Evolutionary conservation across 2,113 vertebrate genomes (phyloP).

Genomic region (Callospermophilus lateralis): DNA sequence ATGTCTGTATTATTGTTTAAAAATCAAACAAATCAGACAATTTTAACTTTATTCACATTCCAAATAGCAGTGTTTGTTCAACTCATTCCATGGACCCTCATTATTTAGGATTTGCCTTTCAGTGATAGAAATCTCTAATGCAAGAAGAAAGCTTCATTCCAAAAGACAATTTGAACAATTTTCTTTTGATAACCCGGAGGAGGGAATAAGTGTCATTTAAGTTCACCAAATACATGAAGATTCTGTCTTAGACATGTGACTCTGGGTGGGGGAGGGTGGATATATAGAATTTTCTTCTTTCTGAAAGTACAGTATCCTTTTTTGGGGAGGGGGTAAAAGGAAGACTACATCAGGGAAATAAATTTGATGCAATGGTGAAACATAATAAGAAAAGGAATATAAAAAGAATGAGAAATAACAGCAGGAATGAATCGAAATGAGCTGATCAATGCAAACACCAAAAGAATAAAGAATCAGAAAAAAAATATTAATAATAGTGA

Average conservation of each 20-base stretch:
- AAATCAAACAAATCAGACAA: not conserved
- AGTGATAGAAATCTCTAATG: not conserved
- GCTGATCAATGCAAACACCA: not conserved
- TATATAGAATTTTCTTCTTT: not conserved
- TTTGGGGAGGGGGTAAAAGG: not conserved
- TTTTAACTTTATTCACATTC: not conserved
- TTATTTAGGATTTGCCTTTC: too few relatives aligned
- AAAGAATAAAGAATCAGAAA: not conserved
- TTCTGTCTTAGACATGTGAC: not conserved
- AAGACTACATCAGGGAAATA: not conserved
- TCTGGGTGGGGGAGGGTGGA: not conserved
- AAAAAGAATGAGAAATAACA: not conserved
- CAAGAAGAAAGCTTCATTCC: not conserved
- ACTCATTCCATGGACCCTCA: not conserved
- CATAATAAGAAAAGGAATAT: not conserved
- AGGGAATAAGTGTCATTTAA: not conserved
- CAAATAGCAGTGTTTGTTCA: not conserved
- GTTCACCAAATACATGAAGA: not conserved
- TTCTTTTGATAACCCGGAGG: not conserved
- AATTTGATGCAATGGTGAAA: not conserved
- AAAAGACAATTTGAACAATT: slow-evolving; percentile 43
- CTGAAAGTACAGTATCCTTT: not conserved
- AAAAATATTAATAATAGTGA: not conserved
- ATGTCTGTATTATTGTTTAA: not conserved
- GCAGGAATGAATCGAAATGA: not conserved